phyloP scores from a whole-genome alignment of 2,113 vertebrate genomes.

The Eubucco bourcierii region DNA sequence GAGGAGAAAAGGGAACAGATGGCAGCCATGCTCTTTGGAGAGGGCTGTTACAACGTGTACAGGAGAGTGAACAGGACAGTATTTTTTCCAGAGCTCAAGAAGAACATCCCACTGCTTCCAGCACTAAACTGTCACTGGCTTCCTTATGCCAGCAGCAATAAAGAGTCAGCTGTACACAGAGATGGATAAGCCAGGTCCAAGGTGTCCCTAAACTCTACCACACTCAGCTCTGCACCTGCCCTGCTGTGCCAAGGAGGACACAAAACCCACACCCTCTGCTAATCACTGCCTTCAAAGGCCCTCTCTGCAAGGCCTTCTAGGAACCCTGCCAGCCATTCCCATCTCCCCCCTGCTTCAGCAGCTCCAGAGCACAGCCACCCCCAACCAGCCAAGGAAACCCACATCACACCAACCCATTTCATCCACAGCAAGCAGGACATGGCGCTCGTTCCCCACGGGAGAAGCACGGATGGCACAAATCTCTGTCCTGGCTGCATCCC shows the following conservation, averaged over 20 bases:
- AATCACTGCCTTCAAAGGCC: neutral
- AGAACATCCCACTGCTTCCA: neutral
- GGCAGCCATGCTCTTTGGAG: neutral
- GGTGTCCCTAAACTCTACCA: neutral
- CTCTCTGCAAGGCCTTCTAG: neutral
- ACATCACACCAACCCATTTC: conserved; percentile 77
- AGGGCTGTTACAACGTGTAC: neutral
- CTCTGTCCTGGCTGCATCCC: conserved; percentile 75
- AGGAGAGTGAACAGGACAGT: neutral
- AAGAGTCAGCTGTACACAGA: neutral
- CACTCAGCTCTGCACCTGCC: neutral
- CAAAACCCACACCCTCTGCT: neutral
- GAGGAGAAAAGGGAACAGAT: neutral
- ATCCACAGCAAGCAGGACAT: conserved; percentile 81
- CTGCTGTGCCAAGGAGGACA: neutral
- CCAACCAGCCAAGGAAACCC: neutral
- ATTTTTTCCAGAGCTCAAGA: neutral
- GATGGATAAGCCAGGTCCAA: neutral
- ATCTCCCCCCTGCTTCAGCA: neutral
- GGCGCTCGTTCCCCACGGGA: conserved; percentile 52
- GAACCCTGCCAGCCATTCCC: neutral
- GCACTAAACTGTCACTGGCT: neutral
- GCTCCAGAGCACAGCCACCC: neutral
- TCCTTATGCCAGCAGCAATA: neutral
- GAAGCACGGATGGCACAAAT: conserved; percentile 75